Percentiles rank a stretch among this genome's conserved stretches.
Conservation (phyloP, 2,797 vertebrate genomes). For the Lutjanus campechanus region DNA sequence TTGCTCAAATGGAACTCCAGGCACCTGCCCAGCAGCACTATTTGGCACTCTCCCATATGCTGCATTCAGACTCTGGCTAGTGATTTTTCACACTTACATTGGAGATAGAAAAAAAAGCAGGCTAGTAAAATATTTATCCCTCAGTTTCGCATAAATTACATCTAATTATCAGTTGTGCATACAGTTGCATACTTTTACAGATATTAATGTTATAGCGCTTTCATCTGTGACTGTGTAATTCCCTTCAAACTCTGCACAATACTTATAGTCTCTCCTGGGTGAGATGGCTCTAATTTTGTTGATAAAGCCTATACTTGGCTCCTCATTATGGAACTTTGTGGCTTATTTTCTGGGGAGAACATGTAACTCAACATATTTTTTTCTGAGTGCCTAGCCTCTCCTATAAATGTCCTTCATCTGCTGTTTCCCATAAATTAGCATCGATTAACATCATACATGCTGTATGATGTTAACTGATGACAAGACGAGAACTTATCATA, state of each 20-base stretch:
- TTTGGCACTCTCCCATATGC: conserved; percentile 64
- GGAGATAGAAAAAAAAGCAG: conserved; percentile 37
- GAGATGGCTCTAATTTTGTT: conserved; percentile 26
- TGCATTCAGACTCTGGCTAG: conserved; percentile 69
- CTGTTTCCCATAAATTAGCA: not conserved
- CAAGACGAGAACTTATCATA: conserved; percentile 6
- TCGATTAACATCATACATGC: conserved; percentile 3
- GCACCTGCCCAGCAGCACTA: conserved; percentile 78
- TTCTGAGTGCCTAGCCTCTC: not conserved
- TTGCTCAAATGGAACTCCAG: conserved; percentile 81
- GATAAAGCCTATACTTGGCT: not conserved
- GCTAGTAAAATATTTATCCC: conserved; percentile 73
- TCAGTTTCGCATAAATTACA: conserved; percentile 72
- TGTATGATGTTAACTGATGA: no score
- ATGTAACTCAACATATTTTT: conserved; percentile 9
- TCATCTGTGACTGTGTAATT: conserved; percentile 78
- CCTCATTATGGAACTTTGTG: not conserved
- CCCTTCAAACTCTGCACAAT: conserved; percentile 43
- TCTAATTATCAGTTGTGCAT: conserved; percentile 76
- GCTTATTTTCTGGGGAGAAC: conserved; percentile 15
- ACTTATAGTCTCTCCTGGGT: conserved; percentile 25
- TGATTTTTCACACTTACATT: conserved; percentile 68
- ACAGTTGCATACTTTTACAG: conserved; percentile 71
- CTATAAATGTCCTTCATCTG: not conserved
- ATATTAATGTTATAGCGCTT: conserved; percentile 70